Evolutionary conservation across 2,797 vertebrate species (phyloP), one percentile per base, ranked within the genome.

Genomic region (Gymnopithys bicolor): DNA sequence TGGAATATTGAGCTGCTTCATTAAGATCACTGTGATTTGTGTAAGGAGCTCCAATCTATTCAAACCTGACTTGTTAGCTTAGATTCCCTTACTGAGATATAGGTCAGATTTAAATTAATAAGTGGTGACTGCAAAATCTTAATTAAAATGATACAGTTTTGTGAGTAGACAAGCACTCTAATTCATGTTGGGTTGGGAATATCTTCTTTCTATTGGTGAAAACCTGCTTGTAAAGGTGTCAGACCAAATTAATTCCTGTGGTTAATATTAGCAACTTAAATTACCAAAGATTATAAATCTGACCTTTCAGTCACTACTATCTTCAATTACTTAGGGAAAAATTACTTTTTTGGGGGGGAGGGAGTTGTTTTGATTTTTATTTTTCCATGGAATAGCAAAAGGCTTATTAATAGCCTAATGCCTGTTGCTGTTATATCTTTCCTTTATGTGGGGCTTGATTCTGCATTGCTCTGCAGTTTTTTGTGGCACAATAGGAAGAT

Each of bases 91-190:
- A 68, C 81, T 84, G 92, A 95, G 68, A 78, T 90, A 87, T 45
- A 89, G 92, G 89, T 95, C 93, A 95, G 68, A 71, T 78, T 89
- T 89, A 91, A 95, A 92, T 87, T 92, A 94, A 56, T 95, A 95
- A 89, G 33, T 77, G 51, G 39, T 66, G 62, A 43, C 74, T 91
- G 69, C 30, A 89, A 85, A 94, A 87, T 77, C 84, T 92, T 93
- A 94, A 94, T 95, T 95, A 88, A 95, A 91, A 89, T 56, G 28
- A 39, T 89, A 48, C 60, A 66, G 28, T 77, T 92, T 80, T 86
- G 69, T 87, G 82, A 89, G 84, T 83, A 91, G 82, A 91, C 53
- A 83, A 71, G 46, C 9, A 41, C 23, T 75, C 53, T 93, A 90
- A 85, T 85, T 85, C 79, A 48, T 30, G 30, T 89, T 88, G 59